Conservation (phyloP, 2,113 vertebrate genomes). For the Dissostichus mawsoni region DNA sequence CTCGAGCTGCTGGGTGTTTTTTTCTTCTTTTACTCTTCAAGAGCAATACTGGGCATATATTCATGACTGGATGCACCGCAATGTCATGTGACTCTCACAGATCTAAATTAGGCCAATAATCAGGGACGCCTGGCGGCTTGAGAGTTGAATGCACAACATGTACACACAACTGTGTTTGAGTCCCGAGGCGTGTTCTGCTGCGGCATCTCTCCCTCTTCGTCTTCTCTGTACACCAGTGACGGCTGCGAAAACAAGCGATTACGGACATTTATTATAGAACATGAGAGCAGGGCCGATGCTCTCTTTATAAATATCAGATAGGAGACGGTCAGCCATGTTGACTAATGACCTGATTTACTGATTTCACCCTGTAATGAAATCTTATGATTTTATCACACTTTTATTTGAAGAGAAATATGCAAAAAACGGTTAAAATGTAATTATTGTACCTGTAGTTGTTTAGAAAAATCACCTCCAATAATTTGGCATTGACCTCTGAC, state of each 20-base stretch:
- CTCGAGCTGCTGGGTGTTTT: conserved; percentile 15
- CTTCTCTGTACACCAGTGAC: neutral
- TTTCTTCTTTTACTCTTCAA: neutral
- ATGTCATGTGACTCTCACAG: conserved; percentile 59
- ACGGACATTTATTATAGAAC: neutral
- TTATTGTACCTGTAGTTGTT: neutral
- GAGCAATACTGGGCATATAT: conserved; percentile 42
- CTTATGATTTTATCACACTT: neutral
- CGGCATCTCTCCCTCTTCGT: conserved; percentile 21
- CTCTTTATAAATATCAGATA: conserved; percentile 3
- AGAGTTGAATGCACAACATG: conserved; percentile 63
- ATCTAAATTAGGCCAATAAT: conserved; percentile 76
- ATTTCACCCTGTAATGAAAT: conserved; percentile 25
- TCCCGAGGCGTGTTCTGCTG: conserved; percentile 56
- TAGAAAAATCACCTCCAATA: neutral
- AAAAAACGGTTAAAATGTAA: neutral
- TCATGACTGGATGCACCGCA: conserved; percentile 41
- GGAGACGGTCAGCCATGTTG: conserved; percentile 18
- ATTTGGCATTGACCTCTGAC: conserved; percentile 55
- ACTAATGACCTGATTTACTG: neutral
- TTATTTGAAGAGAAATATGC: neutral
- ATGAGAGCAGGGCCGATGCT: neutral
- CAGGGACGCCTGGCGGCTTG: conserved; percentile 67
- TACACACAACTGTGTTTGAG: conserved; percentile 46
- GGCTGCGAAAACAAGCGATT: neutral